These are phyloP conservation scores for Malacosoma neustria DNA, from an alignment of 2,888 invertebrate species.

Conservation along the genomic window DNA sequence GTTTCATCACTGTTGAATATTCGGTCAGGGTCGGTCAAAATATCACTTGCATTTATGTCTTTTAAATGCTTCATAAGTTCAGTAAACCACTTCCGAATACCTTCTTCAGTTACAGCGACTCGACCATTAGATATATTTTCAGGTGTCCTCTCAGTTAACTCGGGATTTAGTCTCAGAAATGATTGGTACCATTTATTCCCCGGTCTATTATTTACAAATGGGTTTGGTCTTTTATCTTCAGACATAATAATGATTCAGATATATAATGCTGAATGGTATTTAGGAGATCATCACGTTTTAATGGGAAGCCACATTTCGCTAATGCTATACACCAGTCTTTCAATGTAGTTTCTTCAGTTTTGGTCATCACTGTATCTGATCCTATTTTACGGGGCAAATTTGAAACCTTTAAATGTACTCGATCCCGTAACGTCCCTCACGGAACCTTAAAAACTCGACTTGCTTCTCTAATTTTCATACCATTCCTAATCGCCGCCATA, in stretches of 20 bases:
- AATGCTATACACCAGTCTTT: no score
- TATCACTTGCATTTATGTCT: constrained; percentile 5
- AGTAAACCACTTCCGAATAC: constrained; percentile 8
- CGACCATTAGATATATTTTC: constrained; percentile 3
- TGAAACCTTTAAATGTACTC: no score
- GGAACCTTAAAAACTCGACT: no score
- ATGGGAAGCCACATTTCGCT: constrained; percentile 26
- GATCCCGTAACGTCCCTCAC: no score
- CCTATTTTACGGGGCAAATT: no score
- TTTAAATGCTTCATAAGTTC: constrained; percentile 6
- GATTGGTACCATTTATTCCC: constrained; percentile 2
- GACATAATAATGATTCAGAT: no score
- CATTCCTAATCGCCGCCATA: no score
- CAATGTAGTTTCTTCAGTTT: no score
- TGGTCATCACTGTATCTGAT: no score
- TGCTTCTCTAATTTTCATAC: no score
- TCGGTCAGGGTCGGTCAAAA: constrained; percentile 7
- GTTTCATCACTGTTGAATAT: constrained; percentile 18
- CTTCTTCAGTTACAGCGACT: constrained; percentile 3
- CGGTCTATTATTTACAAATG: constrained; percentile 3
- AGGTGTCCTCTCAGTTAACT: constrained; percentile 1
- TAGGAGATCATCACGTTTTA: constrained; percentile 20
- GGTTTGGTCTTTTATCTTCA: constrained; percentile 5
- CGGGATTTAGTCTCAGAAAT: constrained; percentile 2
- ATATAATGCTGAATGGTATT: constrained; percentile 22